Evolutionary conservation across 2,113 vertebrate genomes (phyloP), one percentile per base, ranked within the genome.

Genomic region (Circaetus cinerascens): DNA sequence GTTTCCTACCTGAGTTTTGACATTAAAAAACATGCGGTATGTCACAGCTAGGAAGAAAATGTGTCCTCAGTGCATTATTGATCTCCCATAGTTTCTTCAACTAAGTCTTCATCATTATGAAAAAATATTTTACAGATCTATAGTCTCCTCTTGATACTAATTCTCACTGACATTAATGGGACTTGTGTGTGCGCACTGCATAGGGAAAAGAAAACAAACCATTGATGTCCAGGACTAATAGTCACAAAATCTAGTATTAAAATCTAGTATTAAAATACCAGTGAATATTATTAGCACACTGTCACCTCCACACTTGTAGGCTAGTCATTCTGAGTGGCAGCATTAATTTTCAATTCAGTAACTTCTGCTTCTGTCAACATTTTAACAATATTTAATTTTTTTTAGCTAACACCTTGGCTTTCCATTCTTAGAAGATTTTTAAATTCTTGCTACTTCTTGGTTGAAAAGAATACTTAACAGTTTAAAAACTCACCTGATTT

Each of bases 51-150:
- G 68, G 66, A 93, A 82, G 36, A 93, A 95, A 95, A 79, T 10
- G 11, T 72, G 32, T 93, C 62, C 71, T 97, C 41, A 14, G 73
- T 62, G 38, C 38, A 26, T 72, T 89, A 94, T 91, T 93, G 94
- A 96, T 96, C 86, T 86, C 34, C 53, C 46, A 85, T 19, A 79
- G 71, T 69, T 92, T 94, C 82, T 94, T 90, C 69, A 81, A 62
- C 45, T 51, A 64, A 88, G 67, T 84, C 55, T 90, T 40, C 78
- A 56, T 26, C 32, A 15, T 90, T 72, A 72, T 85, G 50, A 75
- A 93, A 95, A 95, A 96, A 63, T 79, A 89, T 71, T 80, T 76
- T 73, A 50, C 55, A 77, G 89, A 86, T 97, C 88, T 87, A 29
- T 80, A 63, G 67, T 51, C 63, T 86, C 32, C 68, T 91, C 48